Percentiles rank a stretch among this genome's conserved stretches.
Conservation (phyloP, 2,797 vertebrate species). For the Carcharodon carcharias region DNA sequence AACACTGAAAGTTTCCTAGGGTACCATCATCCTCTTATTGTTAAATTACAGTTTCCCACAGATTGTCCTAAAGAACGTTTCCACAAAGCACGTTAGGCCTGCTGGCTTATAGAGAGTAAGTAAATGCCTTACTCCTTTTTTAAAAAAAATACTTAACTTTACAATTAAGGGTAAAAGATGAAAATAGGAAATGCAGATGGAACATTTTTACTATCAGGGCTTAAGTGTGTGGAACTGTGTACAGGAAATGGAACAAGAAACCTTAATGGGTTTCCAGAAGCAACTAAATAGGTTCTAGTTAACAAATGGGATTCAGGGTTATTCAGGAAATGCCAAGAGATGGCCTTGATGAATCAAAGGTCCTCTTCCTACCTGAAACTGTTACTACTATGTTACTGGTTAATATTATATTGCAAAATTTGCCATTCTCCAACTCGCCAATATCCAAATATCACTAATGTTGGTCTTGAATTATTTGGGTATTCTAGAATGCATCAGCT, state of each 20-base stretch:
- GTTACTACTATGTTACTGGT: no score
- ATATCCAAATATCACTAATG: no score
- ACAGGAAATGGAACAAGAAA: not conserved
- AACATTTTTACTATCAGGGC: not conserved
- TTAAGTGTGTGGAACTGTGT: not conserved
- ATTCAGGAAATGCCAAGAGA: not conserved
- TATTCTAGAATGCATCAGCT: no score
- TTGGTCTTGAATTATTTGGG: no score
- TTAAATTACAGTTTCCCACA: not conserved
- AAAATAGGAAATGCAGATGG: not conserved
- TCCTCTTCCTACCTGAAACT: no score
- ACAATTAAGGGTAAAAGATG: not conserved
- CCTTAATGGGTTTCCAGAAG: not conserved
- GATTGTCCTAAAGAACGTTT: not conserved
- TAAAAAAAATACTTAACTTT: not conserved
- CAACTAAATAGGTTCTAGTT: not conserved
- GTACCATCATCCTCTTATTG: not conserved
- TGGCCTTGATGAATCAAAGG: not conserved
- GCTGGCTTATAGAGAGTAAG: not conserved
- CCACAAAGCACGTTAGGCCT: not conserved
- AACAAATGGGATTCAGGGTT: not conserved
- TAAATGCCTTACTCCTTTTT: not conserved
- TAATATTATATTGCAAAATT: no score
- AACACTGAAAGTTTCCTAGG: not conserved
- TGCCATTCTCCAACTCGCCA: no score